Conservation (phyloP, 92 coral and sea anemone species). For the Epizoanthus illoricatus region DNA sequence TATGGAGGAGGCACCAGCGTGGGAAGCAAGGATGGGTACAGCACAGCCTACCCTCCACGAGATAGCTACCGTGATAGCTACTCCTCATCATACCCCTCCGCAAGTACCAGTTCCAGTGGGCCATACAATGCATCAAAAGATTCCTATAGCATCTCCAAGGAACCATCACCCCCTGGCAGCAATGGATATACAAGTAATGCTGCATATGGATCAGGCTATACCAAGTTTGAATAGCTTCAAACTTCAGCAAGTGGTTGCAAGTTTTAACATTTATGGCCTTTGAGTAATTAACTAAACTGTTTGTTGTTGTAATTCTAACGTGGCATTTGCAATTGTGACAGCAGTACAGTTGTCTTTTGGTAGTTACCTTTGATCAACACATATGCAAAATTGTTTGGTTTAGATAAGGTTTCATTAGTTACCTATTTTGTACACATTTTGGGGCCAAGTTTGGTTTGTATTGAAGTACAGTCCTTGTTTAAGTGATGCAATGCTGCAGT, state of each 20-base stretch:
- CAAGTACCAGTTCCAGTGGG: conserved; percentile 31
- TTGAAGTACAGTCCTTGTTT: too few species aligned
- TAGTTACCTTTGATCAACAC: too few species aligned
- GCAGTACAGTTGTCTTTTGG: too few species aligned
- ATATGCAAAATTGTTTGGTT: too few species aligned
- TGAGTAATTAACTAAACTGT: not conserved
- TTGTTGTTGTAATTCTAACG: not conserved
- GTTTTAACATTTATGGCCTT: not conserved
- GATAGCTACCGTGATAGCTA: conserved; percentile 51
- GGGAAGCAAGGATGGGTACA: conserved; percentile 38
- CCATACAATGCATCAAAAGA: conserved; percentile 60
- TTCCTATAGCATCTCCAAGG: conserved; percentile 37
- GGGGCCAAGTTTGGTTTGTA: too few species aligned
- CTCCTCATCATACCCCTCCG: conserved; percentile 1
- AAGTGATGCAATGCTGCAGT: too few species aligned
- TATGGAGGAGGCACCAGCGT: conserved; percentile 49
- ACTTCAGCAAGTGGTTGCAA: not conserved
- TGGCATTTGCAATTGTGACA: not conserved
- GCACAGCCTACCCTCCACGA: conserved; percentile 55
- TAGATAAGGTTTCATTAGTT: too few species aligned
- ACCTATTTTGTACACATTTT: too few species aligned
- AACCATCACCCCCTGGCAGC: conserved; percentile 42
- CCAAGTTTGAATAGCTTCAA: conserved; percentile 73
- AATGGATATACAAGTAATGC: conserved; percentile 66
- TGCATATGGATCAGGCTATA: conserved; percentile 80